These are phyloP conservation scores for Tolypeutes matacus DNA, from an alignment of 2,797 vertebrate species.

Conservation along the genomic window DNA sequence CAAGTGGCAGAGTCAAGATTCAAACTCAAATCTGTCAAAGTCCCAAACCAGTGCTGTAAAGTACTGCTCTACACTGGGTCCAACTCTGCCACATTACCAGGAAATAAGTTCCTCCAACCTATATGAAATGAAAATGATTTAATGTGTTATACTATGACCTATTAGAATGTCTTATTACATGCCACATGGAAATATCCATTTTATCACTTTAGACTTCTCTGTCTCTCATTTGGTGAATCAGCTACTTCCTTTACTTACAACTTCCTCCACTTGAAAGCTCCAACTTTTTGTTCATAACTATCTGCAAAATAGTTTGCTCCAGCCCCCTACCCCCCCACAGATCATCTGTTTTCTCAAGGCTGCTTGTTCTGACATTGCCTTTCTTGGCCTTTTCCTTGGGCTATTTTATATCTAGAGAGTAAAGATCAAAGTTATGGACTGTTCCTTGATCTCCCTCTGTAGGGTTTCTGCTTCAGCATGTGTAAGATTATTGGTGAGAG, in stretches of 20 bases:
- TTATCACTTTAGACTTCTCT: slow-evolving; percentile 32
- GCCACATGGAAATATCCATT: background rate
- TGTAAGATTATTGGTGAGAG: slow-evolving; percentile 53
- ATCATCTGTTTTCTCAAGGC: slow-evolving; percentile 58
- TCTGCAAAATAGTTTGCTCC: slow-evolving; percentile 66
- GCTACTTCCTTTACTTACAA: slow-evolving; percentile 11
- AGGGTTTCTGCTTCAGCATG: slow-evolving; percentile 61
- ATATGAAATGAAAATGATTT: background rate
- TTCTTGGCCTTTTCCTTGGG: slow-evolving; percentile 68
- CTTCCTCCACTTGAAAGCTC: slow-evolving; percentile 62
- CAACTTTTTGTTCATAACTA: slow-evolving; percentile 64
- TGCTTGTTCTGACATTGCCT: slow-evolving; percentile 33
- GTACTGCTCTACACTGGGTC: background rate
- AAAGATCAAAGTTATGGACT: slow-evolving; percentile 75
- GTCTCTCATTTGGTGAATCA: slow-evolving; percentile 35
- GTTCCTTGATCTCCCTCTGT: slow-evolving; percentile 75
- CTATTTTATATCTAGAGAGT: slow-evolving; percentile 70
- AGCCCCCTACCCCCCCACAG: background rate
- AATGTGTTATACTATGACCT: background rate
- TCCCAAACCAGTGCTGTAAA: background rate
- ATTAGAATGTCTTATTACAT: background rate
- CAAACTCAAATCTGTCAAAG: background rate
- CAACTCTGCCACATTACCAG: background rate
- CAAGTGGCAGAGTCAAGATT: background rate
- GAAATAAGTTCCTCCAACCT: background rate